A percentile compares a stretch with the other conserved stretches of the same genome.
Evolutionary conservation across 2,888 invertebrate genomes (phyloP).

Genomic region (Vannuccia rotundouncinata): DNA sequence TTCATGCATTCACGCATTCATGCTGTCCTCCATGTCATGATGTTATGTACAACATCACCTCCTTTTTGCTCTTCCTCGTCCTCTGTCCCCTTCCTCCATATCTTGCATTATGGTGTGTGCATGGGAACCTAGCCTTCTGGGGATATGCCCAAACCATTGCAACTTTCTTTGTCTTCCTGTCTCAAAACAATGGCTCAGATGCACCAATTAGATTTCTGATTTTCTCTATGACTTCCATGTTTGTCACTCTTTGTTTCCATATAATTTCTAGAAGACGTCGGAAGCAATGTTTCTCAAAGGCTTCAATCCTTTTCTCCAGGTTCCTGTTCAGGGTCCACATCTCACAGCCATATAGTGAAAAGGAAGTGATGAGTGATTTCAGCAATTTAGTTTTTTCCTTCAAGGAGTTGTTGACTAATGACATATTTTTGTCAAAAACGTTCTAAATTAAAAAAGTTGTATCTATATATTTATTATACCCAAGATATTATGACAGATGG

Average conservation of each 20-base stretch:
- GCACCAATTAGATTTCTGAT: not conserved
- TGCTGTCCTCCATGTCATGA: too few species aligned
- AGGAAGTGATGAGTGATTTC: not conserved
- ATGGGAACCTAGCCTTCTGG: not conserved
- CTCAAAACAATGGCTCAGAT: not conserved
- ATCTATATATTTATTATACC: too few species aligned
- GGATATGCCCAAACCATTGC: not conserved
- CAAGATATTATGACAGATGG: too few species aligned
- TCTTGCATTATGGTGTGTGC: not conserved
- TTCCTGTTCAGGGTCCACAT: not conserved
- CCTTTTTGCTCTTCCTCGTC: not conserved
- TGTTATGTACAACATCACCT: too few species aligned
- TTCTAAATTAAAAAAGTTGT: too few species aligned
- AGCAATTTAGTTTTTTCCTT: not conserved
- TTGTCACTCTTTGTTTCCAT: not conserved
- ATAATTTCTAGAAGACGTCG: not conserved
- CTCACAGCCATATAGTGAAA: not conserved
- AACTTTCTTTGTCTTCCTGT: not conserved
- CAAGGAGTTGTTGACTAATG: too few species aligned
- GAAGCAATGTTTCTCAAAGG: not conserved
- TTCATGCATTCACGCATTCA: too few species aligned
- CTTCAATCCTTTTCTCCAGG: not conserved
- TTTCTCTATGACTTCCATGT: not conserved
- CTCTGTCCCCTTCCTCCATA: not conserved
- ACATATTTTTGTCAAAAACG: too few species aligned